Conservation (phyloP, 2,797 vertebrate genomes). For the Microctenopoma stevenorrisi region DNA sequence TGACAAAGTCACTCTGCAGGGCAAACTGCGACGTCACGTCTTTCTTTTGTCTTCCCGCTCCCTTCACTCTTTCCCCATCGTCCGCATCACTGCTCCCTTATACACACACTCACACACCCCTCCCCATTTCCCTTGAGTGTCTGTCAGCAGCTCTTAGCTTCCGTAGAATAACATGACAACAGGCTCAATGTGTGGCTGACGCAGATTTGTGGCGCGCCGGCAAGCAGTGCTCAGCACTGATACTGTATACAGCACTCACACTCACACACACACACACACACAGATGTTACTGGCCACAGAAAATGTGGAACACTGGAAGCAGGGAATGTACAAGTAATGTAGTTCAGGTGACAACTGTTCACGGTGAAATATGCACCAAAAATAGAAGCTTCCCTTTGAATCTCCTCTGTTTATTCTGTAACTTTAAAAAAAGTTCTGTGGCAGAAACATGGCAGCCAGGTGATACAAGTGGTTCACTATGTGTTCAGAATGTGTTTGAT, state of each 20-base stretch:
- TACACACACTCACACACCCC: slow-evolving; percentile 28
- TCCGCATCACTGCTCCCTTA: slow-evolving; percentile 47
- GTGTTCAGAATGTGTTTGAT: neutral
- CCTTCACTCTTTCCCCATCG: slow-evolving; percentile 56
- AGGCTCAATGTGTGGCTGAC: slow-evolving; percentile 76
- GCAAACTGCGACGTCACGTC: slow-evolving; percentile 74
- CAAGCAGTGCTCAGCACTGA: slow-evolving; percentile 74
- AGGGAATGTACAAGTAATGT: slow-evolving; percentile 64
- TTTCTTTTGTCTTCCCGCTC: slow-evolving; percentile 78
- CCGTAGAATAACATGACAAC: slow-evolving; percentile 80
- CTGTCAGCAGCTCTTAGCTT: slow-evolving; percentile 81
- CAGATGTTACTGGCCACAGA: slow-evolving; percentile 56
- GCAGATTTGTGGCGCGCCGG: slow-evolving; percentile 71
- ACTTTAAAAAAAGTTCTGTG: slow-evolving; percentile 20
- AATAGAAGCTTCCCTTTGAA: slow-evolving; percentile 61
- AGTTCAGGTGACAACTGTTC: slow-evolving; percentile 74
- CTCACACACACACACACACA: slow-evolving; percentile 60
- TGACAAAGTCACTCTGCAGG: slow-evolving; percentile 68
- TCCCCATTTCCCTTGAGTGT: slow-evolving; percentile 62
- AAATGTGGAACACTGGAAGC: slow-evolving; percentile 46
- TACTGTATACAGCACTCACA: slow-evolving; percentile 65
- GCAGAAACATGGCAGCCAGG: too few species aligned
- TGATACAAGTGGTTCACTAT: too few species aligned
- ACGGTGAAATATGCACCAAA: slow-evolving; percentile 78
- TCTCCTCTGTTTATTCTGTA: slow-evolving; percentile 23